phyloP scores from a whole-genome alignment of 2,113 vertebrate genomes.

The Megaceryle torquata region DNA sequence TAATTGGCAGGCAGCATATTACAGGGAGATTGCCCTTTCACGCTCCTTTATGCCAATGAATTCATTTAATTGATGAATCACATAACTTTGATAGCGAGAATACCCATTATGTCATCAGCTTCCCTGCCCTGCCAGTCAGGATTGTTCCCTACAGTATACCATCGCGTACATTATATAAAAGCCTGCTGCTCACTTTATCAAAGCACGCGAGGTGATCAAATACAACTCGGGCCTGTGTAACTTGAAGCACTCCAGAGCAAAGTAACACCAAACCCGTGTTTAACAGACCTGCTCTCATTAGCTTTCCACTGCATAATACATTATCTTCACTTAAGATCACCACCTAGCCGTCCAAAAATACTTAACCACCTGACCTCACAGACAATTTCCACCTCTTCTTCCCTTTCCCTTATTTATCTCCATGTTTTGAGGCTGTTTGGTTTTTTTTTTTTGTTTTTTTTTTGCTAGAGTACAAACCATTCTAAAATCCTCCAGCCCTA shows the following conservation, averaged over 20 bases:
- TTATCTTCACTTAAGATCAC: constrained; percentile 29
- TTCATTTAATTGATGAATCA: constrained; percentile 51
- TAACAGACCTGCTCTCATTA: constrained; percentile 42
- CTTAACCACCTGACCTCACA: neutral
- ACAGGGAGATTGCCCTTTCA: neutral
- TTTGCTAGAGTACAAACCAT: neutral
- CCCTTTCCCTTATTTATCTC: neutral
- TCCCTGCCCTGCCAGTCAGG: neutral
- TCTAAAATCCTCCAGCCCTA: neutral
- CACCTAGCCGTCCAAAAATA: neutral
- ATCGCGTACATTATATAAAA: neutral
- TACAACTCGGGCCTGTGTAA: constrained; percentile 21
- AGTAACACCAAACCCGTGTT: constrained; percentile 3
- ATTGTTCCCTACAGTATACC: neutral
- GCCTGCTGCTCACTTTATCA: constrained; percentile 11
- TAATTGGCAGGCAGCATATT: neutral
- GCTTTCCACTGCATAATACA: constrained; percentile 44
- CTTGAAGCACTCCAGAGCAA: constrained; percentile 7
- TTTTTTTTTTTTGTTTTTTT: neutral
- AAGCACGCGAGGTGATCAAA: neutral
- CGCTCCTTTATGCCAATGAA: neutral
- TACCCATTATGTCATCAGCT: constrained; percentile 29
- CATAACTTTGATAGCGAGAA: neutral
- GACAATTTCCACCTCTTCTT: neutral
- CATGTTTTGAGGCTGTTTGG: rapidly evolving